Evolutionary conservation across 2,888 invertebrate genomes (phyloP), one percentile per base, ranked within the genome.

Genomic region (Barypeithes pellucidus): DNA sequence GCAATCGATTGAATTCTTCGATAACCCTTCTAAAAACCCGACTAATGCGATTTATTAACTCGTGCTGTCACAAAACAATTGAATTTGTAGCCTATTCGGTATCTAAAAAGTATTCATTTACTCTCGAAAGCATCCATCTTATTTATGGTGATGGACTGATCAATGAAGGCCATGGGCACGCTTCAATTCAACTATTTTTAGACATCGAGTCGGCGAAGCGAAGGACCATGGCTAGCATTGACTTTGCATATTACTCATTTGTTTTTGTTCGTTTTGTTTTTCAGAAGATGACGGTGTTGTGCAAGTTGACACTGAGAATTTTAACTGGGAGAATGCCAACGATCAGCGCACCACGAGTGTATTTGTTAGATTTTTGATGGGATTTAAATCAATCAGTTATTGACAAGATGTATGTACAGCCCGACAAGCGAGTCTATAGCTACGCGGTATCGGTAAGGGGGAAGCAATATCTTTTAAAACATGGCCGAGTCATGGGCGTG

Each of bases 101-200:
- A 63, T 73, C 73, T 73, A 68, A 73, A 72, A 73, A 68, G 63
- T 33, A 39, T 73, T 73, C 62, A 73, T 67, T 73, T 57, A 71
- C 61, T 70, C 71, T 47, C 65, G 59, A 68, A 67, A 73, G 65
- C 61, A 71, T 75, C 75, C 67, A 73, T 75, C 75, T 70, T 67
- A 41, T 57, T 72, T 73, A 71, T 68, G 66, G 45, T 75, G 76
- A 76, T 76, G 75, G 76, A 76, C 76, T 72, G 71, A 67, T 75
- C 75, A 76, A 76, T 76, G 68, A 75, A 54, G 61, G 60, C 68
- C 39, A 50, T 57, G 47, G 65, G 67, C 75, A 71, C 68, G 63
- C 67, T 73, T 67, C 67, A 54, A 61, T 67, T 67, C 61, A 61
- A 60, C 54, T 39, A 43, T 69, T 68, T 68, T 67, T 43, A 18